Evolutionary conservation across 2,797 vertebrate species (phyloP).

Genomic region (Siniperca scherzeri): DNA sequence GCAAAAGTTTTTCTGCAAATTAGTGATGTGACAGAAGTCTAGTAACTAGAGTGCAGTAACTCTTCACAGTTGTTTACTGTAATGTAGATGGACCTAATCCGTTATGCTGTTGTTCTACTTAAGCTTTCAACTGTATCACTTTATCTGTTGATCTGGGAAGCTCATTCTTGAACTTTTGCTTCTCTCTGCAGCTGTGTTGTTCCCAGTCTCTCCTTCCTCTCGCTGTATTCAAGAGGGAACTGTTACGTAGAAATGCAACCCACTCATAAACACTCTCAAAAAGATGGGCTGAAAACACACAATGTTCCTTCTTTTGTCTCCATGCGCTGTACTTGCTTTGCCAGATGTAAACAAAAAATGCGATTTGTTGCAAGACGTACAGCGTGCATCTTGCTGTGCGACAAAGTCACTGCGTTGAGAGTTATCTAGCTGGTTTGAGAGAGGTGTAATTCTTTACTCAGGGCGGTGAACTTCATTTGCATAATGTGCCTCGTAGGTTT

Average conservation of each 20-base stretch:
- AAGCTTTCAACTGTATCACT: background rate
- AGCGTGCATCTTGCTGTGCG: background rate
- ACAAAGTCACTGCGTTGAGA: background rate
- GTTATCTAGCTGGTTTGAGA: background rate
- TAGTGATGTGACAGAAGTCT: conserved; percentile 2
- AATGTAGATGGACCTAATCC: background rate
- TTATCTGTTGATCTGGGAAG: conserved; percentile 12
- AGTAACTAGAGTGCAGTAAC: background rate
- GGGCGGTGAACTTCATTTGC: background rate
- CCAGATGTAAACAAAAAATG: background rate
- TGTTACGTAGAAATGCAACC: conserved; percentile 23
- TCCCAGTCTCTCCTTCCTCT: conserved; percentile 2
- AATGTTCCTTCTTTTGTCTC: conserved; percentile 7
- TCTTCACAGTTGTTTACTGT: background rate
- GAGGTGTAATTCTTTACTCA: background rate
- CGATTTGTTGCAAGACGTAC: background rate
- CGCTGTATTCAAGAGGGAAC: conserved; percentile 22
- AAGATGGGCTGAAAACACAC: conserved; percentile 28
- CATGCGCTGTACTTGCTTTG: background rate
- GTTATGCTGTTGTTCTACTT: background rate
- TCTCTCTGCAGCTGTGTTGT: conserved; percentile 5
- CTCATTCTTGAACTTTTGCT: background rate
- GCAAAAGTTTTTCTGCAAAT: background rate
- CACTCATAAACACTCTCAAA: conserved; percentile 40
- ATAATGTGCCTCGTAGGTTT: background rate